Evolutionary conservation across 1,140 invertebrate species (phyloP).

Genomic region (Hirudo medicinalis): DNA sequence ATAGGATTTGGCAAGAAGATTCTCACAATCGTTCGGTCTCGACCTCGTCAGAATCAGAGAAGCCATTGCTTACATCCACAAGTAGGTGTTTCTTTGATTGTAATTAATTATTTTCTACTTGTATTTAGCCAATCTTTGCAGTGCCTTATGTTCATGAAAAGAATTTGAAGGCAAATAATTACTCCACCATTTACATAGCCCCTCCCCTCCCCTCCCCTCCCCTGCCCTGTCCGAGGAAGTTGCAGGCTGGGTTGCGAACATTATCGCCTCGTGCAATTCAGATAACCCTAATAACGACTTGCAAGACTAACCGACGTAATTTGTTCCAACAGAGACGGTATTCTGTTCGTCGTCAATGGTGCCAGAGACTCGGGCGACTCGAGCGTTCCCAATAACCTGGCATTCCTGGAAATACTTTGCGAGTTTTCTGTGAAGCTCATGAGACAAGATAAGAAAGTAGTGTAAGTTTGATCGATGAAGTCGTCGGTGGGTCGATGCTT

Average conservation of each 20-base stretch:
- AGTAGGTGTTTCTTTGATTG: conserved; percentile 27
- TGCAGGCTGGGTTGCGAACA: too few relatives aligned
- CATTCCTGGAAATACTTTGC: conserved; percentile 81
- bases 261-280: background rate
- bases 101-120: background rate
- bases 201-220: too few relatives aligned
- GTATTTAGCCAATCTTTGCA: background rate
- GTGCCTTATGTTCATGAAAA: background rate
- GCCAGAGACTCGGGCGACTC: conserved; percentile 56
- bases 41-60: conserved; percentile 95
- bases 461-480: conserved; percentile 47
- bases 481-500: conserved; percentile 10
- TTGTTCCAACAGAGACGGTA: conserved; percentile 58
- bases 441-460: conserved; percentile 85
- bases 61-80: conserved; percentile 84
- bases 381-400: conserved; percentile 64
- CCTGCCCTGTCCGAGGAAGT: too few relatives aligned
- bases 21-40: conserved; percentile 89
- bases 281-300: background rate
- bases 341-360: conserved; percentile 68
- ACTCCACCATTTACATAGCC: too few relatives aligned
- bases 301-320: background rate
- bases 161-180: too few relatives aligned
- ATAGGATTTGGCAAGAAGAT: conserved; percentile 83
- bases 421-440: conserved; percentile 93